phyloP scores from a whole-genome alignment of 2,797 vertebrate species.

The Macropus fuliginosus region DNA sequence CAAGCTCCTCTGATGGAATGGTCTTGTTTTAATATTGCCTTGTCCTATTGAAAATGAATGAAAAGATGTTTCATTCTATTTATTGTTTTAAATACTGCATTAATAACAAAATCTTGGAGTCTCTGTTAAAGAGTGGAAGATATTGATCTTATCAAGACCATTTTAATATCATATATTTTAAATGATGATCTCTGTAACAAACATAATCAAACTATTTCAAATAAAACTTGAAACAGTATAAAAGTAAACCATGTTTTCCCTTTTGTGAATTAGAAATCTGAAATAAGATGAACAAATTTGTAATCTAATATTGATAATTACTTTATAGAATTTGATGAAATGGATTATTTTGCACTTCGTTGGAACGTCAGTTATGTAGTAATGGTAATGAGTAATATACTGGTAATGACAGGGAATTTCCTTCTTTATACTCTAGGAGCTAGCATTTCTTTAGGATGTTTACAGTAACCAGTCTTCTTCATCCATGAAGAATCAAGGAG shows the following conservation, averaged over 20 bases:
- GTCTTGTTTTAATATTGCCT: constrained; percentile 77
- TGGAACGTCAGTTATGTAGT: background rate
- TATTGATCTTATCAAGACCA: constrained; percentile 65
- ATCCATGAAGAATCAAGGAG: background rate
- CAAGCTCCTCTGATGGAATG: constrained; percentile 79
- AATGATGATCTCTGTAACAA: background rate
- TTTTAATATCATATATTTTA: constrained; percentile 43
- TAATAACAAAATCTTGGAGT: constrained; percentile 63
- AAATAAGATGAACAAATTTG: constrained; percentile 29
- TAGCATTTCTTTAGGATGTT: constrained; percentile 26
- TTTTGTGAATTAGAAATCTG: constrained; percentile 20
- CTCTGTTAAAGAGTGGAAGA: constrained; percentile 46
- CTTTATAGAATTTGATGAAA: constrained; percentile 38
- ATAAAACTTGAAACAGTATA: constrained; percentile 34
- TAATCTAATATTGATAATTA: constrained; percentile 9
- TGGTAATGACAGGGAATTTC: constrained; percentile 40
- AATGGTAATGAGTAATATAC: constrained; percentile 25
- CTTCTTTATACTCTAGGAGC: background rate
- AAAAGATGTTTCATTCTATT: constrained; percentile 42
- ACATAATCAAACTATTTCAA: constrained; percentile 55
- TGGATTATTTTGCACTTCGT: constrained; percentile 30
- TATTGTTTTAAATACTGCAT: constrained; percentile 71
- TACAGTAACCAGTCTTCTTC: constrained; percentile 20
- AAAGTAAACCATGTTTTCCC: constrained; percentile 26
- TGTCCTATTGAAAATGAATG: constrained; percentile 72